A percentile compares a stretch with the other conserved stretches of the same genome.
Conservation (phyloP, 2,888 invertebrate genomes). For the Heterodera filipjevi region DNA sequence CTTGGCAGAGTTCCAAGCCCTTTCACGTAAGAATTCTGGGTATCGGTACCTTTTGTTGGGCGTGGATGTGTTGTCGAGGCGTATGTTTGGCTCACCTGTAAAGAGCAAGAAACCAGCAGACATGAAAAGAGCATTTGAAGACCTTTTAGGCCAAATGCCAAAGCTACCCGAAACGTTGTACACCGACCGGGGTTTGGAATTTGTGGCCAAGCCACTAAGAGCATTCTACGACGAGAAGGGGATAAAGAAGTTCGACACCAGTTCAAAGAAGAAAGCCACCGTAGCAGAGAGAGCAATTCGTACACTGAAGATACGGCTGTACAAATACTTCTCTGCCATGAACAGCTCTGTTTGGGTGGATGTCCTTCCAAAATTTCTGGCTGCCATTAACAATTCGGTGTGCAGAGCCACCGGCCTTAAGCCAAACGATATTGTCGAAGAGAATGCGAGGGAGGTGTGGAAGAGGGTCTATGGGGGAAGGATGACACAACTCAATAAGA, state of each 20-base stretch:
- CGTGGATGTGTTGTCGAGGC: conserved; percentile 25
- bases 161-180: conserved; percentile 13
- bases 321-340: conserved; percentile 21
- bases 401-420: not conserved
- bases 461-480: conserved; percentile 7
- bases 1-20: conserved; percentile 28
- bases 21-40: conserved; percentile 15
- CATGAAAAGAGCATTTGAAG: too few species aligned
- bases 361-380: not conserved
- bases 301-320: conserved; percentile 16
- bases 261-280: conserved; percentile 21
- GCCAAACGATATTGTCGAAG: conserved; percentile 1
- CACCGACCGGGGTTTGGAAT: conserved; percentile 21
- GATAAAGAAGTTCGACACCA: conserved; percentile 2
- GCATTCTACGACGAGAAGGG: conserved; percentile 11
- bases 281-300: conserved; percentile 19
- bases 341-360: conserved; percentile 2
- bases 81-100: conserved; percentile 15
- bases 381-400: conserved; percentile 20
- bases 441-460: conserved; percentile 6
- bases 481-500: not conserved
- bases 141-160: conserved; percentile 23
- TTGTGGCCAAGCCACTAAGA: conserved; percentile 14
- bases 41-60: conserved; percentile 21
- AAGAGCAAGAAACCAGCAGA: not conserved